Evolutionary conservation across 2,888 invertebrate species (phyloP).

Genomic region (Uloborus plumipes): DNA sequence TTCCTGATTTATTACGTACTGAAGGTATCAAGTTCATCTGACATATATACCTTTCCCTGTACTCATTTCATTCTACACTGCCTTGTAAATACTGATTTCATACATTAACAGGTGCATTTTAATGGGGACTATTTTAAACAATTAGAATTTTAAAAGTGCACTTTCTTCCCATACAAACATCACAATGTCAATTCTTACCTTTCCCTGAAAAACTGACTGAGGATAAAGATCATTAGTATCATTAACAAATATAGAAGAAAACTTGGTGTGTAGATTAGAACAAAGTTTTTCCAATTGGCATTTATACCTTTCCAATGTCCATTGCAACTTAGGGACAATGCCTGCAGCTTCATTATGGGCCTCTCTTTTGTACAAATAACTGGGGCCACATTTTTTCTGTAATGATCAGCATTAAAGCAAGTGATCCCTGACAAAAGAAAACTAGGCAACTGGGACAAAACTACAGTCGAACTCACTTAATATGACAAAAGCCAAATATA

Average conservation of each 20-base stretch:
- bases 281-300: conserved; percentile 58
- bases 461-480: background rate
- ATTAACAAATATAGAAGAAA: conserved; percentile 57
- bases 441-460: conserved; percentile 25
- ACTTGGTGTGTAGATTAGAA: conserved; percentile 62
- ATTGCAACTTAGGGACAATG: conserved; percentile 61
- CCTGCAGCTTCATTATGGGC: conserved; percentile 34
- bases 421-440: conserved; percentile 19
- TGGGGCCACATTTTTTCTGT: conserved; percentile 53
- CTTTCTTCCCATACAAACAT: background rate
- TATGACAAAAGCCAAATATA: conserved; percentile 8
- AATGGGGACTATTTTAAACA: background rate
- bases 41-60: too few relatives aligned
- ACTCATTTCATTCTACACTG: too few relatives aligned
- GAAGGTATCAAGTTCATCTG: too few relatives aligned
- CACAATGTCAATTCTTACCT: conserved; percentile 35
- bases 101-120: too few relatives aligned
- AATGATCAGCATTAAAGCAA: conserved; percentile 54
- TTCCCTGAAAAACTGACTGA: conserved; percentile 51
- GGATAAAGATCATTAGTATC: conserved; percentile 36
- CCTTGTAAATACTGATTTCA: too few relatives aligned
- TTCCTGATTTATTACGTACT: too few relatives aligned
- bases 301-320: conserved; percentile 62
- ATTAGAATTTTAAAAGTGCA: background rate
- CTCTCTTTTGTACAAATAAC: conserved; percentile 35